phyloP scores from a whole-genome alignment of 2,113 vertebrate species.

The Pristiophorus japonicus region DNA sequence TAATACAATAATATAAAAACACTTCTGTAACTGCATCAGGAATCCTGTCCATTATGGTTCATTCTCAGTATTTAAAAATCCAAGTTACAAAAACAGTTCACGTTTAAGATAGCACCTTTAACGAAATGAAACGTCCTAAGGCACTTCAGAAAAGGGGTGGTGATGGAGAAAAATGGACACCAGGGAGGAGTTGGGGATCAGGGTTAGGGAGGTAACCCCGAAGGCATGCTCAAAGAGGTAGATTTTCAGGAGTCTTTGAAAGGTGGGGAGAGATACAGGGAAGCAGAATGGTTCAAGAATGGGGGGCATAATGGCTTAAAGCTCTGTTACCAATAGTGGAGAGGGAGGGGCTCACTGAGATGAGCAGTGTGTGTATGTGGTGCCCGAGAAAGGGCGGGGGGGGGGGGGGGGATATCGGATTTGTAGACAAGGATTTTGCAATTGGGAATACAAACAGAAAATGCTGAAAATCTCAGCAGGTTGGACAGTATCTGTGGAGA shows the following conservation, averaged over 20 bases:
- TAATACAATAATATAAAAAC: constrained; percentile 9
- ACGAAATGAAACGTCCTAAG: background rate
- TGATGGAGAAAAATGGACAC: background rate
- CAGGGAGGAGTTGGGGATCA: background rate
- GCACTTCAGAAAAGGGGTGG: constrained; percentile 10
- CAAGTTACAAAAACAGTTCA: background rate
- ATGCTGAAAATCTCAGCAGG: too few relatives aligned
- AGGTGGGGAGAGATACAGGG: background rate
- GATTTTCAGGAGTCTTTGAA: background rate
- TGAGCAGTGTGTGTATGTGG: background rate
- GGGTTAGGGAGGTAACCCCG: background rate
- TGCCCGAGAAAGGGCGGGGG: background rate
- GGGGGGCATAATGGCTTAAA: background rate
- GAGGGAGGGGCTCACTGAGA: background rate
- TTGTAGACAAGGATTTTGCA: background rate
- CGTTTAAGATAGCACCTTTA: background rate
- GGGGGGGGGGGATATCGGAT: too few relatives aligned
- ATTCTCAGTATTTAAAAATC: background rate
- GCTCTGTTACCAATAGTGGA: background rate
- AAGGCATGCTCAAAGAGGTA: constrained; percentile 14
- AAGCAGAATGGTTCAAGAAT: background rate
- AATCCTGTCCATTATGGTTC: background rate
- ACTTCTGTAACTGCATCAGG: background rate
- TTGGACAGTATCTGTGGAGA: too few relatives aligned
- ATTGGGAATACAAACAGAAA: too few relatives aligned